Percentiles rank a stretch among this genome's conserved stretches.
These are phyloP conservation scores for Hippopotamyrus pictus DNA, from an alignment of 2,797 vertebrate genomes.

Conservation along the genomic window DNA sequence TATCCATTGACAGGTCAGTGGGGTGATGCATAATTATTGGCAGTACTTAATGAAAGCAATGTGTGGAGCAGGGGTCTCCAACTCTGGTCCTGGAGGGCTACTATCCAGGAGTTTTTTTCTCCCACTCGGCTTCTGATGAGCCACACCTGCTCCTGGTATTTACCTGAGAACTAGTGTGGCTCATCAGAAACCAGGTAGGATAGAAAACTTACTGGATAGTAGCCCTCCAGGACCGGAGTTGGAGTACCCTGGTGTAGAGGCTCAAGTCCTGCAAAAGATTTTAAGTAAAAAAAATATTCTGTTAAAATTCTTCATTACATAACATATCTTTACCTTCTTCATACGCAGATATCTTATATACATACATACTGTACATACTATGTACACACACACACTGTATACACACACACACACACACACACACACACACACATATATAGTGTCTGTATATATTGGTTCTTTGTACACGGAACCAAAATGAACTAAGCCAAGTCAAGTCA, in stretches of 20 bases:
- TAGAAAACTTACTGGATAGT: too few relatives aligned
- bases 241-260: neutral
- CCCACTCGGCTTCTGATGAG: too few relatives aligned
- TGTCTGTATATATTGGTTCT: neutral
- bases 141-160: too few relatives aligned
- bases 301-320: neutral
- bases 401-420: too few relatives aligned
- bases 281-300: neutral
- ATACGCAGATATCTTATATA: neutral
- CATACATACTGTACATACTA: too few relatives aligned
- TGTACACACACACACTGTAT: too few relatives aligned
- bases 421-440: neutral
- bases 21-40: neutral
- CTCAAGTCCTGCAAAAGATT: neutral
- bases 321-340: neutral
- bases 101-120: too few relatives aligned
- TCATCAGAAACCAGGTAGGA: too few relatives aligned
- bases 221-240: too few relatives aligned
- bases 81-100: too few relatives aligned
- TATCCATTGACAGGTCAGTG: neutral
- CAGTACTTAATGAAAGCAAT: neutral
- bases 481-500: neutral
- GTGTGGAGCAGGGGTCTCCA: neutral
- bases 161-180: too few relatives aligned
- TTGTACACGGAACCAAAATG: neutral